Conservation (phyloP, 2,888 invertebrate species). For the Dusona sp. region DNA sequence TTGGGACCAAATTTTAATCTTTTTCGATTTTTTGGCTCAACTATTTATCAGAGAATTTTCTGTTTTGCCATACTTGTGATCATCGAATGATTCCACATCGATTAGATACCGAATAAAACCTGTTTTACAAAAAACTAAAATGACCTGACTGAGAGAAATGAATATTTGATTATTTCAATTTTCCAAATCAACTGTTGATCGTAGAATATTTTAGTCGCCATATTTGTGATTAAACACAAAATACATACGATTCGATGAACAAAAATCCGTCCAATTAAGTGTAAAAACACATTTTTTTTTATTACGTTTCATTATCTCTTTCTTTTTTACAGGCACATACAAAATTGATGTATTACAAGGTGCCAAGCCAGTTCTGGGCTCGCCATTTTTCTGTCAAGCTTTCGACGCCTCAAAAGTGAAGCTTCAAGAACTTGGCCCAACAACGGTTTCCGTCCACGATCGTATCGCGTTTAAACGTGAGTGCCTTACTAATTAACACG, state of each 20-base stretch:
- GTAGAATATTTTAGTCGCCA: background rate
- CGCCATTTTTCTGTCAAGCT: slow-evolving; percentile 97
- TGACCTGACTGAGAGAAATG: no score
- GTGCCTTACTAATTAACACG: slow-evolving; percentile 69
- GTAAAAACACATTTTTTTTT: background rate
- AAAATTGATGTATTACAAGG: slow-evolving; percentile 94
- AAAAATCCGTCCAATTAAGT: background rate
- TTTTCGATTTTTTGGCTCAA: background rate
- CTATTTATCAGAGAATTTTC: no score
- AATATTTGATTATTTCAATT: no score
- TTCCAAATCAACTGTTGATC: background rate
- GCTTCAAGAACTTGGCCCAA: slow-evolving; percentile 91
- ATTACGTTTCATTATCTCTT: background rate
- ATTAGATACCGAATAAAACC: no score
- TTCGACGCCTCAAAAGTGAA: slow-evolving; percentile 94
- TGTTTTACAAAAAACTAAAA: no score
- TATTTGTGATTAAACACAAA: background rate
- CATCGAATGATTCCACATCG: no score
- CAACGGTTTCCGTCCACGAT: slow-evolving; percentile 92
- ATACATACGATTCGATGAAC: background rate
- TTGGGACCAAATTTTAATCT: background rate
- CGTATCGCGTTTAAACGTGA: slow-evolving; percentile 92
- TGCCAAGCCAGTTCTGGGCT: slow-evolving; percentile 95
- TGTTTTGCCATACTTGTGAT: no score
- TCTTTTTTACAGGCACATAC: slow-evolving; percentile 79